Base-by-base conservation (phyloP, 2,888 invertebrate species). In the Theodoxus fluviatilis region DNA sequence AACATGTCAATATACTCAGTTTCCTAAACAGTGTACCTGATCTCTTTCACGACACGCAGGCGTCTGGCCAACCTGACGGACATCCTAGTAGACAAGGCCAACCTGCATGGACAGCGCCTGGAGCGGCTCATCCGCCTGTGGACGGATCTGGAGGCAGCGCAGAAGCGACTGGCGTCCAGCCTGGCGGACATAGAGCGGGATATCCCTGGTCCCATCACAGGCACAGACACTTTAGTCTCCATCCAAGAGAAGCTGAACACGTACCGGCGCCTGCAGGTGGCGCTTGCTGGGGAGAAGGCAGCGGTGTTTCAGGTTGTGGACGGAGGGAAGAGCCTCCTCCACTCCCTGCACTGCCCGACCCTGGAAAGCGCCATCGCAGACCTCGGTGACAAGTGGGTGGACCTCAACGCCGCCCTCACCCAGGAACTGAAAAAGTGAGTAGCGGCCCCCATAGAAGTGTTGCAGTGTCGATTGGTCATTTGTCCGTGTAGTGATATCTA, bases 341-440 rank as follows among this genome's bases (percentile, higher is more conserved):
- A 81, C 71, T 77, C 79, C 64, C 74, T 86, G 52, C 79, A 77
- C 55, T 84, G 84, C 74, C 80, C 84, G 15, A 65, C 75, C 3
- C 74, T 86, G 63, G 84, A 85, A 73, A 76, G 75, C 25, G 74
- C 79, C 33, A 69, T 85, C 3, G 78, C 82, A 37, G 81, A 83
- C 22, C 71, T 85, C 52, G 80, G 83, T 6, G 83, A 85, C n/a
- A 80, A 80, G 66, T 84, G 84, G 83, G 81, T 83, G 33, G 74
- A 80, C 55, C 73, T 85, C 22, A 83, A 81, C 74, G 79, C 82
- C 43, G 76, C 76, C 18, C 74, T 82, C 3, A 76, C 78, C 12
- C 78, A 79, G 31, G 79, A 83, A 74, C 74, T 83, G 25, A 82
- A 84, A 70, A 81, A 80, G 85, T 83, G 55, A 72, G 74, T 74